These are phyloP conservation scores for Toxostoma redivivum DNA, from an alignment of 2,113 vertebrate genomes.

Conservation along the genomic window DNA sequence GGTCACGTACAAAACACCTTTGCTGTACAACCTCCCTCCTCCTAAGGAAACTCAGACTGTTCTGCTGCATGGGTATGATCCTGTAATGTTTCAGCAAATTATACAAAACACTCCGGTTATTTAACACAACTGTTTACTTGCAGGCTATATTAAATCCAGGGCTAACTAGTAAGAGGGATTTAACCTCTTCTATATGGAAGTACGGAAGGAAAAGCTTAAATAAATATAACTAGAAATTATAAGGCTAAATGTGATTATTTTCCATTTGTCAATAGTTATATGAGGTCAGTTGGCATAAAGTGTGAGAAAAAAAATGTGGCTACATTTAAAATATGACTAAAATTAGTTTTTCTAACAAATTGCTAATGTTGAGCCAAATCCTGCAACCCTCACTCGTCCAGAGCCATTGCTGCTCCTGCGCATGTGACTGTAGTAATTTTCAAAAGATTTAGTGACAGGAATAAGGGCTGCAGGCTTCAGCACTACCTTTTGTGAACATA, in stretches of 20 bases:
- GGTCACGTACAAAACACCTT: neutral
- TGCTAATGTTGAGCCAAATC: conserved; percentile 7
- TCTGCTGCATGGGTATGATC: neutral
- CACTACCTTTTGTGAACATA: neutral
- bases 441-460: neutral
- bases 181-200: conserved; percentile 28
- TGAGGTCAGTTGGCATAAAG: conserved; percentile 49
- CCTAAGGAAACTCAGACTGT: neutral
- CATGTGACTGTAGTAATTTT: neutral
- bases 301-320: conserved; percentile 38
- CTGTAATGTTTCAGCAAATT: neutral
- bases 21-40: neutral
- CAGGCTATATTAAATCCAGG: conserved; percentile 41
- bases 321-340: conserved; percentile 46
- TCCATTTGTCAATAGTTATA: conserved; percentile 48
- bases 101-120: conserved; percentile 11
- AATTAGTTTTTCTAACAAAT: conserved; percentile 50
- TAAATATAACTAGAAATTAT: conserved; percentile 39
- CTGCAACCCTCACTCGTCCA: neutral
- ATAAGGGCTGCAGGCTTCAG: neutral
- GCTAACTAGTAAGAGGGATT: conserved; percentile 30
- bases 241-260: conserved; percentile 52
- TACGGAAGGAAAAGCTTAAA: conserved; percentile 30
- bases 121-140: conserved; percentile 26
- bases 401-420: neutral